Evolutionary conservation across 1,140 invertebrate species (phyloP), one percentile per base, ranked within the genome.

Genomic region (Drosophila kepulauana): DNA sequence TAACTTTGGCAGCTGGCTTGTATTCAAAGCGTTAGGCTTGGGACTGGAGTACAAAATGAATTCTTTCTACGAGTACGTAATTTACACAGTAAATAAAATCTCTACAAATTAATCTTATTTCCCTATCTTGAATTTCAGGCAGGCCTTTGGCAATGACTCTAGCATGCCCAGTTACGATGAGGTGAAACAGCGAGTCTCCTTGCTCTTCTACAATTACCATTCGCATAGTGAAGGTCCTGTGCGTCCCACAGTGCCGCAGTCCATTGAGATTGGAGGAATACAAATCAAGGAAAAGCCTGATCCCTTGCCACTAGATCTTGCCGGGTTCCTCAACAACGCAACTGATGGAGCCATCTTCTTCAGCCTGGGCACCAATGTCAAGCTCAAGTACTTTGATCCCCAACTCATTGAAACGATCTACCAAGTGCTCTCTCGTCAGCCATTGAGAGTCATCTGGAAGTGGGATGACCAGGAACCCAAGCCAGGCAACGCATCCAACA

Each of bases 311-410:
- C 16, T 79, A 45, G 91, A 93, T 71, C 77, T 78, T 10, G 49
- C 51, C 25, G 67, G 91, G 3, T 94, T 93, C 63, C 58, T 95
- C 16, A 93, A 94, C 43, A 81, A 90, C 10, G 72, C 78, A 5
- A 84, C 92, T 5, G 81, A 94, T 28, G 94, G 94, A 1, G 93
- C 94, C 7, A 93, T 95, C 49, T 94, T 94, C 61, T 94, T 95
- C 67, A 94, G 94, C 75, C 92, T 95, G 35, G 95, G 95, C 2
- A 93, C 93, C 4, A 94, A 93, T 56, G 71, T 94, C 0, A 89
- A 88, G 30, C 78, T 91, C 2, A 72, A 79, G 2, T 61, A 84
- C 11, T 80, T 94, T n/a, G 79, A 92, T 1, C 56, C 70, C 0
- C 84, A 92, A 2, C 91, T 82, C 57, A 72, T 92, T 64, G 91